Percentiles rank a stretch among this genome's conserved stretches.
These are phyloP conservation scores for Dendrocopos noguchii DNA, from an alignment of 2,113 vertebrate species.

Conservation along the genomic window DNA sequence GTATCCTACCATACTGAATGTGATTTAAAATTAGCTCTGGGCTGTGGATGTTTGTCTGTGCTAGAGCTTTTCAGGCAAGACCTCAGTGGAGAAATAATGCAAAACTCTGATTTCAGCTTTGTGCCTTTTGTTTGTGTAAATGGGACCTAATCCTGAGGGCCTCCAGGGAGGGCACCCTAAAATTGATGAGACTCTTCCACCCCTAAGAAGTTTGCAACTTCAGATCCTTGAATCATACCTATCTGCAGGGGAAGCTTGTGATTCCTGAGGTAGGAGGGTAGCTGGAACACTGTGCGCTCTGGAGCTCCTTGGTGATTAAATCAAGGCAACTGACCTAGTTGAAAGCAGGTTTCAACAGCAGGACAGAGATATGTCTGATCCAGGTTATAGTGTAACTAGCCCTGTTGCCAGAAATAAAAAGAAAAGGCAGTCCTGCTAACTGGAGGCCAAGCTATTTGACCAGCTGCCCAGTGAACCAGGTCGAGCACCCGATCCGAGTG, in stretches of 20 bases:
- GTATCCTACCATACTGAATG: neutral
- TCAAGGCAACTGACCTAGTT: neutral
- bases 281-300: neutral
- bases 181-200: neutral
- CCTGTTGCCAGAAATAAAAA: neutral
- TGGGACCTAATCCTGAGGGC: neutral
- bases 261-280: neutral
- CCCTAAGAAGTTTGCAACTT: neutral
- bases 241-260: neutral
- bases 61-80: neutral
- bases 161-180: neutral
- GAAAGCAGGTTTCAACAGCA: neutral
- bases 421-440: neutral
- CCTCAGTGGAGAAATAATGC: neutral
- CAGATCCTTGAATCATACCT: neutral
- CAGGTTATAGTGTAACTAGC: neutral
- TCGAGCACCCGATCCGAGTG: neutral
- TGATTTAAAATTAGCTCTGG: neutral
- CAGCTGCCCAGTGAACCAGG: neutral
- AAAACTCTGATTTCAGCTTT: neutral
- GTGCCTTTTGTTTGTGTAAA: neutral
- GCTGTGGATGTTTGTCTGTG: neutral
- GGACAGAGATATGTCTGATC: neutral
- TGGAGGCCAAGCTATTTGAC: neutral
- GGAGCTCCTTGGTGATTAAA: neutral